These are phyloP conservation scores for Vesta saturnalis DNA, from an alignment of 2,888 invertebrate species.

Conservation along the genomic window DNA sequence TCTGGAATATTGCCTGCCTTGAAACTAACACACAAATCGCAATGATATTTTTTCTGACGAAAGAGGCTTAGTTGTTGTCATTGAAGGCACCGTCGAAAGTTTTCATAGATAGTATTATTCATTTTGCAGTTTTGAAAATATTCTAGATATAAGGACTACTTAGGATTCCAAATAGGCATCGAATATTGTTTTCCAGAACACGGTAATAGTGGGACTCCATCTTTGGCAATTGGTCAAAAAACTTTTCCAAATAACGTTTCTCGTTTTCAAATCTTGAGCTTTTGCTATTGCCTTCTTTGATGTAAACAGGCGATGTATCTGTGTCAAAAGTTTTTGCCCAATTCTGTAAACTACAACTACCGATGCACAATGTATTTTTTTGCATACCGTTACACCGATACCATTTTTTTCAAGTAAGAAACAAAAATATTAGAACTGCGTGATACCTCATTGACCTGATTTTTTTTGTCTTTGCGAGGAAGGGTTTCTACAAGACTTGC, in stretches of 20 bases:
- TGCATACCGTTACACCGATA: background rate
- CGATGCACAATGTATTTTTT: background rate
- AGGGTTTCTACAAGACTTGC: background rate
- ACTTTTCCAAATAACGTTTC: background rate
- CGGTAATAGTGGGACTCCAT: too few species aligned
- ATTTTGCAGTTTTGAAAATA: too few species aligned
- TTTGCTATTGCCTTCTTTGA: background rate
- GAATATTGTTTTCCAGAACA: too few species aligned
- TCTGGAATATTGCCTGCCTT: background rate
- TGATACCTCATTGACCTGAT: too few species aligned
- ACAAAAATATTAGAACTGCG: too few species aligned
- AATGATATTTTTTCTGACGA: background rate
- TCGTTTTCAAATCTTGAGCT: background rate
- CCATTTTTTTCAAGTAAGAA: background rate
- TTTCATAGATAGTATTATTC: background rate
- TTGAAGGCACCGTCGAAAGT: too few species aligned
- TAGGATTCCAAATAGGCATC: too few species aligned
- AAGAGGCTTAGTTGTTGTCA: background rate
- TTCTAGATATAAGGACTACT: too few species aligned
- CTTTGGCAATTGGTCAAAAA: slow-evolving; percentile 55
- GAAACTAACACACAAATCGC: background rate
- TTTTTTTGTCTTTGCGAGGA: background rate
- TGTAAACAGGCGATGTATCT: background rate
- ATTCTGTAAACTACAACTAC: background rate
- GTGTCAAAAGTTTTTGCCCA: background rate